These are phyloP conservation scores for Psilopsiagon aymara DNA, from an alignment of 2,113 vertebrate species.

Conservation along the genomic window DNA sequence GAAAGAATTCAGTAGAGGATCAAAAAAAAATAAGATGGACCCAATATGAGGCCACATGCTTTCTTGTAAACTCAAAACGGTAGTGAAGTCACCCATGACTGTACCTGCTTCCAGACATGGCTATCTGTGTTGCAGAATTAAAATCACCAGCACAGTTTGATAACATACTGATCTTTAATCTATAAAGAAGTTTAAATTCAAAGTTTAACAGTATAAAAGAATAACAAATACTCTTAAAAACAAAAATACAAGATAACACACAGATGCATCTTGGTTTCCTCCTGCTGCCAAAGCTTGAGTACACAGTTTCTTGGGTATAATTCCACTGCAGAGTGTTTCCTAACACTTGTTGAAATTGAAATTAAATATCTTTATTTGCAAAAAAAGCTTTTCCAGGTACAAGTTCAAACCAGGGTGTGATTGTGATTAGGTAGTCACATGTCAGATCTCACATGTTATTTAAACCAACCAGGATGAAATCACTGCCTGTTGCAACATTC, in stretches of 20 bases:
- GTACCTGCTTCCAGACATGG: not conserved
- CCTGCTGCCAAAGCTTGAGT: not conserved
- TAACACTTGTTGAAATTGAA: not conserved
- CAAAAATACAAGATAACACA: slow-evolving; percentile 3
- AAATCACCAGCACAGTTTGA: not conserved
- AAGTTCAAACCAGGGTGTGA: not conserved
- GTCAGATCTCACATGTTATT: not conserved
- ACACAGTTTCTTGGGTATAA: not conserved
- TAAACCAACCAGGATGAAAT: not conserved
- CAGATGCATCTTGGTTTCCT: slow-evolving; percentile 9
- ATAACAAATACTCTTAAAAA: slow-evolving; percentile 56
- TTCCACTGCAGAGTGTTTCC: not conserved
- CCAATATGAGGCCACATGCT: not conserved
- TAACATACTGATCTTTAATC: slow-evolving; percentile 73
- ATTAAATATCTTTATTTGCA: not conserved
- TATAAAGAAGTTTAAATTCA: slow-evolving; percentile 74
- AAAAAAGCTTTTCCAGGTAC: not conserved
- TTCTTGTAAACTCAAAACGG: not conserved
- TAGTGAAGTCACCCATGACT: not conserved
- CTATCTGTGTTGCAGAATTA: not conserved
- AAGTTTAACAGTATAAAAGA: slow-evolving; percentile 72
- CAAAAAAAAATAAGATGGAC: not conserved
- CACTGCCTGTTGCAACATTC: not conserved
- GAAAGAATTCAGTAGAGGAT: not conserved
- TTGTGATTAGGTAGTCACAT: not conserved